These are phyloP conservation scores for Prosapia bicincta DNA, from an alignment of 2,888 invertebrate species.

Conservation along the genomic window DNA sequence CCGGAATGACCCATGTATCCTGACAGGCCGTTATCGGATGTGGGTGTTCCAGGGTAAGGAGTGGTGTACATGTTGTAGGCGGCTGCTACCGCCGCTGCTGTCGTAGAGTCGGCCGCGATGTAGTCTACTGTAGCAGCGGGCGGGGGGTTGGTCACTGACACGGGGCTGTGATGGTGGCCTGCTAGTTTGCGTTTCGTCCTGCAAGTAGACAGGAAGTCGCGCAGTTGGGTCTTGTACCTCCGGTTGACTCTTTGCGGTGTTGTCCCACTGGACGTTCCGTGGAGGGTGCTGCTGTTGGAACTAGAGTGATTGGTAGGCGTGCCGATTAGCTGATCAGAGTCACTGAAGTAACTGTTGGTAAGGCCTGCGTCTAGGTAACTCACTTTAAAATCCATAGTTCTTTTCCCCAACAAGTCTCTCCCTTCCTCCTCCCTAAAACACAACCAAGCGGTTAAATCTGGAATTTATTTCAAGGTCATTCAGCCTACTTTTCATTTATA, in stretches of 20 bases:
- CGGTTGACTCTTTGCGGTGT: conserved; percentile 79
- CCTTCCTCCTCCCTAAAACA: conserved; percentile 94
- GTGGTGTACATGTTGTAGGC: conserved; percentile 80
- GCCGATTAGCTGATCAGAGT: conserved; percentile 70
- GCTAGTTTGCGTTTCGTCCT: conserved; percentile 69
- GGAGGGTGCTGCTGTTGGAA: conserved; percentile 24
- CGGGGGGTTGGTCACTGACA: conserved; percentile 49
- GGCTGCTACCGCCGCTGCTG: conserved; percentile 63
- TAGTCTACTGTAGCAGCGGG: conserved; percentile 62
- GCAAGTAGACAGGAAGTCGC: conserved; percentile 91
- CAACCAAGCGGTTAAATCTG: too few relatives aligned
- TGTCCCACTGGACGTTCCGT: conserved; percentile 48
- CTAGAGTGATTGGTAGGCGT: conserved; percentile 41
- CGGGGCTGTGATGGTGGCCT: conserved; percentile 48
- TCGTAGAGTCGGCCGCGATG: conserved; percentile 54
- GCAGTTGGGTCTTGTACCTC: conserved; percentile 88
- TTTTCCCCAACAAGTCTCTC: conserved; percentile 91
- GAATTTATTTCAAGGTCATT: too few relatives aligned
- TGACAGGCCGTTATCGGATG: conserved; percentile 52
- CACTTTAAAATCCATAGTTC: conserved; percentile 98
- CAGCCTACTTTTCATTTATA: too few relatives aligned
- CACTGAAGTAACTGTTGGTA: conserved; percentile 86
- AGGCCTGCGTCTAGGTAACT: conserved; percentile 94
- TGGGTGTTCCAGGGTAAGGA: conserved; percentile 66
- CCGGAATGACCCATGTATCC: conserved; percentile 66